Base-by-base conservation (phyloP, 2,113 vertebrate species). In the Centropus unirufus region DNA sequence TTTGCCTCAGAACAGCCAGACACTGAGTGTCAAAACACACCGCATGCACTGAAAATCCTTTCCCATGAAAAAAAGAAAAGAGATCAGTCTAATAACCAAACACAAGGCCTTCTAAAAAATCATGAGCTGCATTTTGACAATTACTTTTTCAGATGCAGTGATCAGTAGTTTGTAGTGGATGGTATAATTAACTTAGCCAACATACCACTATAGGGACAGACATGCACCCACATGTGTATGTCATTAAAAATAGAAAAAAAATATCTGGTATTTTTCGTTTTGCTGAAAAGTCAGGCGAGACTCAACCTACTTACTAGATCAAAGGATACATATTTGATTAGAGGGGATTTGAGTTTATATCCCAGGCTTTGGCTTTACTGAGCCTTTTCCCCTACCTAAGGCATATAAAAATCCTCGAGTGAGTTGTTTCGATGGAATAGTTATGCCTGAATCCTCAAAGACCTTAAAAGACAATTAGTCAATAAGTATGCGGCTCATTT, bases 281-380 rank as follows among this genome's bases (percentile, higher is more conserved):
- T 94, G 92, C 91, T 89, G 70, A 94, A 87, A 95, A 95, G 81
- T 95, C 92, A 93, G 63, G 91, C 11, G 29, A 96, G 96, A 93
- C 55, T 81, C 92, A 95, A 96, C 83, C 80, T 95, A 80, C 70
- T 97, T 96, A 97, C 87, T 96, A 92, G 90, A 97, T 97, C 95
- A 96, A 96, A 92, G 46, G 55, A 66, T 82, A 67, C 44, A 49
- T 95, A 93, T 95, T 97, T 96, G 85, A 97, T 97, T 87, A 92
- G 85, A 55, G 52, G 78, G 82, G 44, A 92, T 93, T 59, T 97
- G 76, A 96, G 87, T 84, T 76, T 87, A 91, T 89, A 89, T 80
- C 64, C n/a, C 30, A 95, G 69, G 29, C 85, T 87, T 93, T 92
- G 62, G 77, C 77, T 95, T 96, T 87, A 46, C 30, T 79, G 80